A percentile compares a stretch with the other conserved stretches of the same genome.
Evolutionary conservation across 2,888 invertebrate genomes (phyloP).

Genomic region (Celastrina argiolus): DNA sequence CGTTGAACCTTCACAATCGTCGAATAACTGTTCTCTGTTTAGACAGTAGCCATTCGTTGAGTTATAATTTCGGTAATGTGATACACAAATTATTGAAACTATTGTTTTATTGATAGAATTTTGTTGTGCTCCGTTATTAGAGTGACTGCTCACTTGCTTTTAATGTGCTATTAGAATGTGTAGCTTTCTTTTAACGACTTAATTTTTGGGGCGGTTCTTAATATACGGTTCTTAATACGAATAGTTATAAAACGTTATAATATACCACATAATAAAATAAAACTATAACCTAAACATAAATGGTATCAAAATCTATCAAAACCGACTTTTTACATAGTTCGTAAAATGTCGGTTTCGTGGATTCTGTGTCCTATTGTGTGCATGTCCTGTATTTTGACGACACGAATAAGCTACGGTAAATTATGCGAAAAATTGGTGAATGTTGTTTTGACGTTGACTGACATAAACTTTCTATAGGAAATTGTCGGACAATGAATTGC

Average conservation of each 20-base stretch:
- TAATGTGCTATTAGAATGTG: neutral
- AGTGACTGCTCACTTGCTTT: neutral
- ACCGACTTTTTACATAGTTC: no score
- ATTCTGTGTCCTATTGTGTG: neutral
- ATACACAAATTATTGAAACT: constrained; percentile 26
- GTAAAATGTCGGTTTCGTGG: constrained; percentile 3
- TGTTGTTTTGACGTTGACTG: constrained; percentile 71
- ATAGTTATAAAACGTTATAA: neutral
- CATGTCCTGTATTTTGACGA: constrained; percentile 36
- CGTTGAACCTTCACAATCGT: constrained; percentile 40
- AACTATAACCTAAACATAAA: neutral
- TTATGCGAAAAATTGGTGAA: constrained; percentile 52
- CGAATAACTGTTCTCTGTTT: constrained; percentile 55
- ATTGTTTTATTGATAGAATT: constrained; percentile 17
- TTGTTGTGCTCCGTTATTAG: constrained; percentile 1
- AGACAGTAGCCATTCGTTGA: constrained; percentile 60
- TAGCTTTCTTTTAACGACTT: neutral
- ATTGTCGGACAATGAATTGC: constrained; percentile 50
- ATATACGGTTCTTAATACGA: neutral
- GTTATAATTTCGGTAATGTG: constrained; percentile 42
- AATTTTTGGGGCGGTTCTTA: neutral
- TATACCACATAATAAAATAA: neutral
- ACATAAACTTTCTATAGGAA: constrained; percentile 69
- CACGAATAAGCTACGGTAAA: constrained; percentile 55
- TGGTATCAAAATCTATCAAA: neutral